Percentiles rank a stretch among this genome's conserved stretches.
Evolutionary conservation across 2,888 invertebrate species (phyloP).

Genomic region (Trissonchulus latispiculum): DNA sequence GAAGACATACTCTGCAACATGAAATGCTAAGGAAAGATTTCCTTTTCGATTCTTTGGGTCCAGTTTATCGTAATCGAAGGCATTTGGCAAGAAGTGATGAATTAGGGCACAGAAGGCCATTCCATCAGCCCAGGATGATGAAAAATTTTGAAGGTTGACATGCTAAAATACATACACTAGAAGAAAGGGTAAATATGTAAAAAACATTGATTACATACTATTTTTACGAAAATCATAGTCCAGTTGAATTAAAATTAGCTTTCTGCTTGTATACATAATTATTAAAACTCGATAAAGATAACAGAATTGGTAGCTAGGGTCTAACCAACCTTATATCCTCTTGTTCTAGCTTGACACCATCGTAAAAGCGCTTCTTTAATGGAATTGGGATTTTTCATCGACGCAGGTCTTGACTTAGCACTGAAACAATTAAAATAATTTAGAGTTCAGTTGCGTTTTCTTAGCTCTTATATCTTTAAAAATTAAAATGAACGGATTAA

Average conservation of each 20-base stretch:
- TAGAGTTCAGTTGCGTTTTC: too few species aligned
- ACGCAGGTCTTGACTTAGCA: background rate
- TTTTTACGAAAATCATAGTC: too few species aligned
- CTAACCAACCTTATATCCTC: constrained; percentile 26
- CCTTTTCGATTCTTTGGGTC: constrained; percentile 76
- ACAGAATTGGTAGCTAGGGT: background rate
- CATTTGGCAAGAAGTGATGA: constrained; percentile 92
- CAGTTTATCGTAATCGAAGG: constrained; percentile 84
- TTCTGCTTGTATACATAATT: background rate
- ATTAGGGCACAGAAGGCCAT: constrained; percentile 97
- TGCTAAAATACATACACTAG: too few species aligned
- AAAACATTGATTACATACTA: too few species aligned
- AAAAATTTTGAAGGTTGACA: constrained; percentile 95
- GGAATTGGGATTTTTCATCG: constrained; percentile 12
- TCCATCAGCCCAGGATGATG: constrained; percentile 95
- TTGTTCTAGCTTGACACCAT: constrained; percentile 35
- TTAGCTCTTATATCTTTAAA: too few species aligned
- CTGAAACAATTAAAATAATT: background rate
- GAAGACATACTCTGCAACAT: constrained; percentile 82
- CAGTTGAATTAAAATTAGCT: background rate
- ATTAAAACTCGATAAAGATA: background rate
- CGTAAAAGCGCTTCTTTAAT: constrained; percentile 34
- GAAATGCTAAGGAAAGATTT: constrained; percentile 95
- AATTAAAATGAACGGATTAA: too few species aligned
- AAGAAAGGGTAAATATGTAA: too few species aligned